Conservation (phyloP, 1,140 invertebrate genomes). For the Drosophila setifemur region DNA sequence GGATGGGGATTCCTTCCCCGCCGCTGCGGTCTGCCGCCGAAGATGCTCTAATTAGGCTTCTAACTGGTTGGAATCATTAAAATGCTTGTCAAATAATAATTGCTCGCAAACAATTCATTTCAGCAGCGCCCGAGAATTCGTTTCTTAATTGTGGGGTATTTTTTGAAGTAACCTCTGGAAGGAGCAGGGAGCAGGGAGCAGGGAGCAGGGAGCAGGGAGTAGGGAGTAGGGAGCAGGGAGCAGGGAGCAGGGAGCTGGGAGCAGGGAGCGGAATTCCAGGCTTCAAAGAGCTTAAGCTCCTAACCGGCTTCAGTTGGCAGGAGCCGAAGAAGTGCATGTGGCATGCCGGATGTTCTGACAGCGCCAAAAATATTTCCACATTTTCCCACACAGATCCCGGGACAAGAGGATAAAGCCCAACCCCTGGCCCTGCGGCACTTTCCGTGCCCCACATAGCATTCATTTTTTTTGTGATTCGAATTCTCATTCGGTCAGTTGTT, state of each 20-base stretch:
- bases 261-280: no score
- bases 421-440: slow-evolving; percentile 20
- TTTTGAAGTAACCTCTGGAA: not conserved
- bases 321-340: slow-evolving; percentile 55
- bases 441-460: slow-evolving; percentile 24
- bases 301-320: slow-evolving; percentile 29
- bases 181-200: no score
- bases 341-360: slow-evolving; percentile 63
- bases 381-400: slow-evolving; percentile 42
- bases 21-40: slow-evolving; percentile 20
- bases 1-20: no score
- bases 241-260: no score
- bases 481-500: slow-evolving; percentile 45
- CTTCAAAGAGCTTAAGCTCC: not conserved
- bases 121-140: slow-evolving; percentile 23
- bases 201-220: no score
- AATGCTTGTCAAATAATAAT: slow-evolving; percentile 77
- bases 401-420: slow-evolving; percentile 1
- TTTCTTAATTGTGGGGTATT: slow-evolving; percentile 17
- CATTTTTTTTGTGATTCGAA: slow-evolving; percentile 15
- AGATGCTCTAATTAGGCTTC: slow-evolving; percentile 68
- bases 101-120: slow-evolving; percentile 55
- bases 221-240: no score
- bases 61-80: slow-evolving; percentile 71
- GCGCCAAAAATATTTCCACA: slow-evolving; percentile 66